Base-by-base conservation (phyloP, 2,797 vertebrate species). In the Poeciliopsis gracilis region DNA sequence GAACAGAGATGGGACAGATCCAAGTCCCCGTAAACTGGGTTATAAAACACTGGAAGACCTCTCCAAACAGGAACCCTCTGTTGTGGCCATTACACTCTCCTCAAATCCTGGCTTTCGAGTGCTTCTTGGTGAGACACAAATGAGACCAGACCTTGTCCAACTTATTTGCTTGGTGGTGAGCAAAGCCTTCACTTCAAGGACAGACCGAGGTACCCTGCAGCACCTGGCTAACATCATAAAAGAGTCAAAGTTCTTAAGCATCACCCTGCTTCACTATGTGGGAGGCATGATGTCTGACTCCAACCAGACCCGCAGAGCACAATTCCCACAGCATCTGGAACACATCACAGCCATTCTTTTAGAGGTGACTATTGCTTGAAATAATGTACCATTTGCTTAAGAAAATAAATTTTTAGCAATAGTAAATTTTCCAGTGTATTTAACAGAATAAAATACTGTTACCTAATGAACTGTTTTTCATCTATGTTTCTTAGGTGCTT, bases 21-120 rank as follows among this genome's bases (percentile, higher is more conserved):
- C 81, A 71, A 89, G 84, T 15, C 83, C 87, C 16, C 92, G 84
- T 46, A 93, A 82, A 78, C 87, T 98, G 70, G 95, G 96, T 63
- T 96, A 91, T 76, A 96, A 94, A 90, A 87, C 88, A 25, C 91
- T 99, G 16, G 94, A 96, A 91, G 94, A 91, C 49, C 96, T 99
- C 7, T 91, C 96, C 0, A 83, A 83, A 66, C 96, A 97, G 88
- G 96, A 97, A 0, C 92, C 97, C 0, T 97, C 97, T 18, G 95
- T 95, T 73, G 92, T 98, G 81, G 97, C 95, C 84, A 96, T 97
- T 88, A 96, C 95, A 0, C 96, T 99, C 59, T 96, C 97, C 38
- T 94, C 94, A 36, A 90, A 91, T 79, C 78, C 73, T 0, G 95
- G 90, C 15, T 91, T 98, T 16, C 90, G 88, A 28, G 89, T 90